Conservation (phyloP, 2,888 invertebrate species). For the Encarsia formosa region DNA sequence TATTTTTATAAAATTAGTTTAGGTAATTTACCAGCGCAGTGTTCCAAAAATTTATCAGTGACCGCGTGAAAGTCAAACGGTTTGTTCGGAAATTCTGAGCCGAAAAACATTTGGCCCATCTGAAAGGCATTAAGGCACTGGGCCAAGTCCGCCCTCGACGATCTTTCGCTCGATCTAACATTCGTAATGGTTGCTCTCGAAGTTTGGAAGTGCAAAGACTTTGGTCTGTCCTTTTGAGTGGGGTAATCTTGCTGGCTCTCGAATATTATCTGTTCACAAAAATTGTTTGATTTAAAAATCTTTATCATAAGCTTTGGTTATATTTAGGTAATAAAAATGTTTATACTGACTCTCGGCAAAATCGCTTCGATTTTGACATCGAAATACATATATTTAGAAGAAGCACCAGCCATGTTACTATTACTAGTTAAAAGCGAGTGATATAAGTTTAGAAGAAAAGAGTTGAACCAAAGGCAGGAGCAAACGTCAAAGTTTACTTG, state of each 20-base stretch:
- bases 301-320: too few relatives aligned
- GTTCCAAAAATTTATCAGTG: slow-evolving; percentile 76
- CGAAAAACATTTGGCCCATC: slow-evolving; percentile 69
- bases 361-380: slow-evolving; percentile 89
- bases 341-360: slow-evolving; percentile 75
- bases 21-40: slow-evolving; percentile 53
- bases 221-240: slow-evolving; percentile 82
- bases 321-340: not conserved
- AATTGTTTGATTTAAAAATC: slow-evolving; percentile 1
- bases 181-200: slow-evolving; percentile 73
- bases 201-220: slow-evolving; percentile 78
- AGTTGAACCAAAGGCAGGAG: slow-evolving; percentile 90
- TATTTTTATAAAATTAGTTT: slow-evolving; percentile 11
- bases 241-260: slow-evolving; percentile 74
- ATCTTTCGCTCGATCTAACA: slow-evolving; percentile 60
- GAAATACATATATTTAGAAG: slow-evolving; percentile 60
- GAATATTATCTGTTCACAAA: slow-evolving; percentile 63
- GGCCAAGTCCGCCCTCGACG: slow-evolving; percentile 75
- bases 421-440: slow-evolving; percentile 62
- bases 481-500: slow-evolving; percentile 81
- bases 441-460: slow-evolving; percentile 84
- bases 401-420: slow-evolving; percentile 38
- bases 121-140: slow-evolving; percentile 75
- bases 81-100: slow-evolving; percentile 73
- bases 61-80: slow-evolving; percentile 70